Evolutionary conservation across 2,888 invertebrate species (phyloP).

Genomic region (Deroplatys truncata): DNA sequence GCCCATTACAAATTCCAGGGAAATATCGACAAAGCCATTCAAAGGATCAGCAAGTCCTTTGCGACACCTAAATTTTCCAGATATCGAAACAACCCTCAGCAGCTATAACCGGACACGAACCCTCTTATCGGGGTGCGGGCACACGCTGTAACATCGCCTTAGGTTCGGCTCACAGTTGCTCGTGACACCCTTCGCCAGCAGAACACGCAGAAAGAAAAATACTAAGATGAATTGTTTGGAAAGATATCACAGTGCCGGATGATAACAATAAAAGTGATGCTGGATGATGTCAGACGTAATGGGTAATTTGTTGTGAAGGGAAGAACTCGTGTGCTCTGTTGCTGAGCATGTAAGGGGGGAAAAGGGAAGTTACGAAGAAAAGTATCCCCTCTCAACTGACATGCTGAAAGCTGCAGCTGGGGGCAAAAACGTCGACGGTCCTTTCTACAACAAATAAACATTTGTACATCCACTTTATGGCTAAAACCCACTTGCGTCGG

Average conservation of each 20-base stretch:
- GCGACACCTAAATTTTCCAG: neutral
- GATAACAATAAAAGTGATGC: conserved; percentile 16
- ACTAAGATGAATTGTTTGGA: conserved; percentile 1
- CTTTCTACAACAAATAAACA: neutral
- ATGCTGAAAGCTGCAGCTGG: neutral
- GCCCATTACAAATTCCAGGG: neutral
- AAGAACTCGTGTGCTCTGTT: neutral
- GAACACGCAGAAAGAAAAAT: neutral
- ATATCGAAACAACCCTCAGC: neutral
- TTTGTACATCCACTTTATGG: neutral
- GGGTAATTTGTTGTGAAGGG: conserved; percentile 21
- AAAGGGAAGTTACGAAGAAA: neutral
- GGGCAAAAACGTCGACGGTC: neutral
- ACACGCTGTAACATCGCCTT: neutral
- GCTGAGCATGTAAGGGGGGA: neutral
- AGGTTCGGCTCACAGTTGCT: conserved; percentile 8
- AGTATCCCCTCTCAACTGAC: neutral
- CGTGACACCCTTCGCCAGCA: neutral
- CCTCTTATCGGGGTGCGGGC: neutral
- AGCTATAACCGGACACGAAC: neutral
- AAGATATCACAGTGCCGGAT: neutral
- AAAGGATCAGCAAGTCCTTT: neutral
- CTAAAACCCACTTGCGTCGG: neutral
- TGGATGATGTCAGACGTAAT: conserved; percentile 19
- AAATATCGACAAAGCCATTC: neutral